phyloP scores from a whole-genome alignment of 37 sponge, comb jelly and placozoan genomes.

The Halichondria panicea region DNA sequence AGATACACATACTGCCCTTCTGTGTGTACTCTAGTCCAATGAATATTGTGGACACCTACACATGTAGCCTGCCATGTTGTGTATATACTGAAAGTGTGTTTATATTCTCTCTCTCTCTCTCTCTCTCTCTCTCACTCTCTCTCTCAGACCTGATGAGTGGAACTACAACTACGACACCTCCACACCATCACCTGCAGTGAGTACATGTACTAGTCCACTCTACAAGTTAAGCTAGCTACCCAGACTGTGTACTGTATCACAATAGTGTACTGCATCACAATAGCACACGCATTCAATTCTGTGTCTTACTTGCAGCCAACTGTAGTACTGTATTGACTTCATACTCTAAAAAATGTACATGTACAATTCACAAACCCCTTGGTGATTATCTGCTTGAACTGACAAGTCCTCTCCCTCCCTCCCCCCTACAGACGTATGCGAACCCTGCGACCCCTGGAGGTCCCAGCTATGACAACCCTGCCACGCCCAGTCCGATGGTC shows the following conservation, averaged over 20 bases:
- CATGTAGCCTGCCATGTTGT: too few relatives aligned
- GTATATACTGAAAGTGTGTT: too few relatives aligned
- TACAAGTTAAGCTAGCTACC: neutral
- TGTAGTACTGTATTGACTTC: neutral
- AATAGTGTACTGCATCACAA: too few relatives aligned
- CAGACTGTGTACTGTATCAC: neutral
- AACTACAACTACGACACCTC: constrained; percentile 17
- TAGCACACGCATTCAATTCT: neutral
- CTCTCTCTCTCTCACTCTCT: neutral
- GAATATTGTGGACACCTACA: too few relatives aligned
- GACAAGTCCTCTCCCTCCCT: constrained; percentile 6
- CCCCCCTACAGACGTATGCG: constrained; percentile 38
- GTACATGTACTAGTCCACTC: neutral
- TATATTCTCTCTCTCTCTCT: neutral
- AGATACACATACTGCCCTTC: neutral
- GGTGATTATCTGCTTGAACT: neutral
- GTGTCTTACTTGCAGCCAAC: neutral
- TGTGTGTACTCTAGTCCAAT: neutral
- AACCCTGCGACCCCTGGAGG: constrained; percentile 82
- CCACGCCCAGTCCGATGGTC: constrained; percentile 56
- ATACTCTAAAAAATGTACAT: neutral
- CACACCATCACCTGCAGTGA: constrained; percentile 56
- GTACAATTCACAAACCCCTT: too few relatives aligned
- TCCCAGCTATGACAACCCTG: constrained; percentile 67
- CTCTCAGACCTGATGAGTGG: constrained; percentile 55